Conservation (phyloP, 2,797 vertebrate genomes). For the Lagocephalus sceleratus region DNA sequence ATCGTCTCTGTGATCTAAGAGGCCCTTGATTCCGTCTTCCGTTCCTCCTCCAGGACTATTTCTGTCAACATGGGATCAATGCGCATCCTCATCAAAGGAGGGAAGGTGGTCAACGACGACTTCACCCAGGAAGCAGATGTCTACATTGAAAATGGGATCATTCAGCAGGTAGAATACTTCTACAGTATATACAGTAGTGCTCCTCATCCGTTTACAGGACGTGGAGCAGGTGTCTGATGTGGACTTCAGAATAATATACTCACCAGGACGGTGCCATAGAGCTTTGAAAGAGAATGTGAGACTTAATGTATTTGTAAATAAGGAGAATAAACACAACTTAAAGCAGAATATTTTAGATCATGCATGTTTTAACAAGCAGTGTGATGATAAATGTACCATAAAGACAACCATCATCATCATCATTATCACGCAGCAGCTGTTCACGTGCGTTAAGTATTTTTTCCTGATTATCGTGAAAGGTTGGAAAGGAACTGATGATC, state of each 20-base stretch:
- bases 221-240: no score
- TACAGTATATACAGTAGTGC: neutral
- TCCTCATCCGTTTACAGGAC: neutral
- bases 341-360: no score
- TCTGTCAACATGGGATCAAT: conserved; percentile 88
- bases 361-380: neutral
- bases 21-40: no score
- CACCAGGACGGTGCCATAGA: no score
- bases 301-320: no score
- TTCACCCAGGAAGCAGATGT: conserved; percentile 95
- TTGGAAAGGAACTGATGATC: conserved; percentile 97
- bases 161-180: conserved; percentile 86
- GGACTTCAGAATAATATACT: no score
- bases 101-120: conserved; percentile 97
- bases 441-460: neutral
- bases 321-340: no score
- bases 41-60: conserved; percentile 75
- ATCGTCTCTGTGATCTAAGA: no score
- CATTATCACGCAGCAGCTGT: no score
- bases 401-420: no score
- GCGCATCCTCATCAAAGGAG: conserved; percentile 95
- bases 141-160: conserved; percentile 96
- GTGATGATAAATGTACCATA: neutral
- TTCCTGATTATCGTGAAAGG: conserved; percentile 56
- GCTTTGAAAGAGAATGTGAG: no score